Base-by-base conservation (phyloP, 2,888 invertebrate species). In the Mystacides longicornis region DNA sequence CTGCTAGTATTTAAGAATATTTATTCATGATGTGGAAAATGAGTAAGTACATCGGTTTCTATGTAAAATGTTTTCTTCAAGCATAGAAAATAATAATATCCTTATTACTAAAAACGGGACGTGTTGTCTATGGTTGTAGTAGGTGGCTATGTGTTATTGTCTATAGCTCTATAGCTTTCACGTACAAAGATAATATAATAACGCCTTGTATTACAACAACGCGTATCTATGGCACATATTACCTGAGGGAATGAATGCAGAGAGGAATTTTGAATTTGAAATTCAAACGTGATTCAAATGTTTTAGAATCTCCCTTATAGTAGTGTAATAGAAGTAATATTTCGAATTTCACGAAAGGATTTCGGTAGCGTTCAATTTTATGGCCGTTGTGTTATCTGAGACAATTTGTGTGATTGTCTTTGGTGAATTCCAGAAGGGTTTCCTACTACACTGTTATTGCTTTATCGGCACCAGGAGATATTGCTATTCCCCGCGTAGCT, bases 191-290 rank as follows among this genome's bases (percentile, higher is more conserved):
- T n/a, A n/a, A n/a, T n/a, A n/a, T n/a, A n/a, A n/a, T n/a, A n/a
- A n/a, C n/a, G 37, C 16, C n/a, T 14, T 37, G 37, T 37, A 37
- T 37, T 37, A 37, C 37, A 37, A n/a, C n/a, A n/a, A 3, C 37
- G 14, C 16, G 37, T 37, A 37, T 37, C 37, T 3, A 16, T 37
- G 37, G 37, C 16, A 37, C 45, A 7, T 19, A 21, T 45, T 45
- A 45, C 45, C 45, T 45, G 45, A 21, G 45, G 45, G 45, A 45
- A 45, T 45, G 45, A 45, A 45, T 45, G 45, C 45, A 45, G 45
- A 21, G 45, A 20, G 45, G 45, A 45, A 45, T 45, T 45, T 45
- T 21, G 20, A 45, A 45, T 45, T 45, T 45, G 20, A 21, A 45
- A 45, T 45, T 21, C 20, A 21, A 45, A 45, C 45, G 45, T 45